phyloP scores from a whole-genome alignment of 2,797 vertebrate species.

The Malurus splendens region DNA sequence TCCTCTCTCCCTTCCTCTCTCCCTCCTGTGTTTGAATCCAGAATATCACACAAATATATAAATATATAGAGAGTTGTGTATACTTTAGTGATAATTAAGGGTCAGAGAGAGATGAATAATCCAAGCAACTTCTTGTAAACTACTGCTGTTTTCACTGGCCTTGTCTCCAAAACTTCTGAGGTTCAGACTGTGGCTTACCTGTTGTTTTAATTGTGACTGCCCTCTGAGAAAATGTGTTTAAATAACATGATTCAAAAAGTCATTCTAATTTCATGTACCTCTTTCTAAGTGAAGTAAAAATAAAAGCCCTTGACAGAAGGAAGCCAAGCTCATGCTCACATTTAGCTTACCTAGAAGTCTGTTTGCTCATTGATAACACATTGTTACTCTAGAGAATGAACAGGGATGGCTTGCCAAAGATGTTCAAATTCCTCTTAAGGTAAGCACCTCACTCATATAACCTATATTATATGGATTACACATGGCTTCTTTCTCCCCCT shows the following conservation, averaged over 20 bases:
- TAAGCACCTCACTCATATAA: neutral
- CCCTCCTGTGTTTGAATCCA: neutral
- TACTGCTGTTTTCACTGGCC: neutral
- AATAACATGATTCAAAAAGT: constrained; percentile 48
- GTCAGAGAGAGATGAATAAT: neutral
- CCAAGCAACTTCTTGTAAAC: neutral
- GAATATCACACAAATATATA: neutral
- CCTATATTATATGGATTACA: neutral
- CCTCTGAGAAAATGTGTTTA: constrained; percentile 34
- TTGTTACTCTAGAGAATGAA: neutral
- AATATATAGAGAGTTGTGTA: neutral
- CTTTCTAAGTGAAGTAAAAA: neutral
- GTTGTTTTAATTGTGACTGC: neutral
- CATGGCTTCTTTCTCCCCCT: neutral
- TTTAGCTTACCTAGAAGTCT: neutral
- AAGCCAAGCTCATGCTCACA: neutral
- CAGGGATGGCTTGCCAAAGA: neutral
- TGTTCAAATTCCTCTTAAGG: neutral
- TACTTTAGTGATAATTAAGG: neutral
- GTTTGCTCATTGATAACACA: neutral
- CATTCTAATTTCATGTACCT: neutral
- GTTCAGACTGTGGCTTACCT: neutral
- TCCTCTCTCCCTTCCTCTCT: neutral
- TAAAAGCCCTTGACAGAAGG: neutral
- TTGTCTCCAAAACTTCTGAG: neutral